Percentiles rank a stretch among this genome's conserved stretches.
Conservation (phyloP, 2,113 vertebrate genomes). For the Agapornis roseicollis region DNA sequence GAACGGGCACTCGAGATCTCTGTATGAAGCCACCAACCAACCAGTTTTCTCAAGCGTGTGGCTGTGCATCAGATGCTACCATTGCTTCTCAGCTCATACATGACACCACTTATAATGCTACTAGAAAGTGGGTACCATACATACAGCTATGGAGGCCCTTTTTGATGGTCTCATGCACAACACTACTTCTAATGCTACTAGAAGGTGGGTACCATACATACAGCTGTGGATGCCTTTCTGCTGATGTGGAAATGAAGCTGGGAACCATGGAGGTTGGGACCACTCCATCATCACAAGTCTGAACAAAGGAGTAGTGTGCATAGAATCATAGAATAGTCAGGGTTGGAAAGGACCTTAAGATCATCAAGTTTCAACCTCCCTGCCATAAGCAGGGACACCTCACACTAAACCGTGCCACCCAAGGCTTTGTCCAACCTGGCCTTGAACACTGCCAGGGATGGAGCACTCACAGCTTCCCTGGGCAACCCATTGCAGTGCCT, state of each 20-base stretch:
- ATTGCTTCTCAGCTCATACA: background rate
- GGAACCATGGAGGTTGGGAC: background rate
- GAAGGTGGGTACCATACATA: background rate
- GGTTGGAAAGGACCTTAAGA: too few species aligned
- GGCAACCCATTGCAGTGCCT: too few species aligned
- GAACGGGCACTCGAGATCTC: background rate
- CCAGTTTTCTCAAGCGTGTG: background rate
- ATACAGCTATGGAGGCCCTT: background rate
- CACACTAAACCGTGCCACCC: too few species aligned
- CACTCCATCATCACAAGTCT: background rate
- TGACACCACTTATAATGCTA: background rate
- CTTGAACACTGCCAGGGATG: too few species aligned
- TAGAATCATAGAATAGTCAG: too few species aligned
- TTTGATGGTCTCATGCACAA: background rate
- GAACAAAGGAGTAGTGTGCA: background rate
- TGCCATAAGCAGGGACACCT: too few species aligned
- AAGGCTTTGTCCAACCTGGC: too few species aligned
- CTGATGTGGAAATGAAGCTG: background rate
- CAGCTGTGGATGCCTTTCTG: background rate
- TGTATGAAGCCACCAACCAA: background rate
- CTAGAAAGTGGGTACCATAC: background rate
- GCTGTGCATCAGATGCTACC: background rate
- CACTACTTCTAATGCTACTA: background rate
- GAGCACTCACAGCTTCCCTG: too few species aligned
- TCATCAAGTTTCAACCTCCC: too few species aligned